These are phyloP conservation scores for Calosoma granatense DNA, from an alignment of 1,140 invertebrate species.

Conservation along the genomic window DNA sequence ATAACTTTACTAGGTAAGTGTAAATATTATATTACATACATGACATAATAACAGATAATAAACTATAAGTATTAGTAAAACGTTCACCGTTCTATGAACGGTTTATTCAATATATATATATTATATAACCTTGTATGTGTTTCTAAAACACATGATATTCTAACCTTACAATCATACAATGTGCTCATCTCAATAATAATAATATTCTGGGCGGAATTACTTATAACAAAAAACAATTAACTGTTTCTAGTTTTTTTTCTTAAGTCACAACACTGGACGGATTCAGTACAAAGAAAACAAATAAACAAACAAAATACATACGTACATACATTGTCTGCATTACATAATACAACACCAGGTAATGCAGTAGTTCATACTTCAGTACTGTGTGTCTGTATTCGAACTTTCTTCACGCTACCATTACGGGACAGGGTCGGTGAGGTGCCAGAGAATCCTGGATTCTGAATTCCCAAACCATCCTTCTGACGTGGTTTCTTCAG, in stretches of 20 bases:
- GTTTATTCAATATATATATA: neutral
- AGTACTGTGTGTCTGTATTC: slow-evolving; percentile 79
- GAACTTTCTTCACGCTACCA: slow-evolving; percentile 75
- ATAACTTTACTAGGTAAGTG: too few relatives aligned
- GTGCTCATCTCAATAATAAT: too few relatives aligned
- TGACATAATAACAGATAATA: slow-evolving; percentile 9
- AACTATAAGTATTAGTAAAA: slow-evolving; percentile 2
- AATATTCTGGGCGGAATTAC: too few relatives aligned
- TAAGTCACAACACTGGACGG: slow-evolving; percentile 8
- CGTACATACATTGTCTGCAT: too few relatives aligned
- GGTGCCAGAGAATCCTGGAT: slow-evolving; percentile 69
- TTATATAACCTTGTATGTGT: neutral
- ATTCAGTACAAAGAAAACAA: neutral
- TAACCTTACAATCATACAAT: too few relatives aligned
- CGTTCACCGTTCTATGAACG: neutral
- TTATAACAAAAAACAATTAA: too few relatives aligned
- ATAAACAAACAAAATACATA: too few relatives aligned
- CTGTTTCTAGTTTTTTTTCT: too few relatives aligned
- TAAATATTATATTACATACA: too few relatives aligned
- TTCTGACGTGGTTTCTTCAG: slow-evolving; percentile 65
- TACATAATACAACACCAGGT: too few relatives aligned
- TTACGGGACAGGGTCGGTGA: slow-evolving; percentile 70
- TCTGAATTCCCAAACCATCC: slow-evolving; percentile 66
- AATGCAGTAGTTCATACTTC: slow-evolving; percentile 53
- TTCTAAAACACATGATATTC: neutral